Percentiles rank a stretch among this genome's conserved stretches.
These are phyloP conservation scores for Astropecten irregularis DNA, from an alignment of 53 echinoderm and acorn worm species.

Conservation along the genomic window DNA sequence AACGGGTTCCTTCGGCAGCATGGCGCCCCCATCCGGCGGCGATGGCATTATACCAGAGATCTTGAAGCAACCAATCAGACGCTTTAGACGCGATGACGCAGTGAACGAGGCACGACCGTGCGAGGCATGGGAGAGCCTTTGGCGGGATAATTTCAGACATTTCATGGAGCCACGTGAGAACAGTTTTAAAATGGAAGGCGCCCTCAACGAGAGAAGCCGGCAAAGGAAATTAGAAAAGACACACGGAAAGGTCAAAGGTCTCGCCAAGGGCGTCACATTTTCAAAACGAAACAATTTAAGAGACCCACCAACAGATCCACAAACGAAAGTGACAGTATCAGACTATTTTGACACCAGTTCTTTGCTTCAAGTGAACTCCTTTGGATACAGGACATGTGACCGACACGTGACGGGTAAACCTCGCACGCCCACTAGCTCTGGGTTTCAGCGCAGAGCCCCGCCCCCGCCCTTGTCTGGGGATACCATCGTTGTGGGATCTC, in stretches of 20 bases:
- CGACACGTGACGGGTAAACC: conserved; percentile 1
- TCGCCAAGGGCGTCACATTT: not conserved
- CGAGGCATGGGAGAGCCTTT: conserved; percentile 11
- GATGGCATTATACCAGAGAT: not conserved
- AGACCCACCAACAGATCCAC: too few relatives aligned
- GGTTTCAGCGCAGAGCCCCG: conserved; percentile 18
- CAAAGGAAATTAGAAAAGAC: not conserved
- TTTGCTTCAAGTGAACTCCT: not conserved
- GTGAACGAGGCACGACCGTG: not conserved
- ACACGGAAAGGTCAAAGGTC: not conserved
- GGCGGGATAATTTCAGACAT: not conserved
- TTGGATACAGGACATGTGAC: not conserved
- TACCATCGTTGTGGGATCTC: conserved; percentile 23
- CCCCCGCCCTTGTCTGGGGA: conserved; percentile 30
- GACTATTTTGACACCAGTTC: conserved; percentile 5
- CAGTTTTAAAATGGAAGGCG: not conserved
- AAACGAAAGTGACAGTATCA: too few relatives aligned
- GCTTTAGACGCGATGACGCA: conserved; percentile 2
- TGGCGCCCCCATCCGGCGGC: not conserved
- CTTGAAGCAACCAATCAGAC: conserved; percentile 4
- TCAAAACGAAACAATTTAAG: not conserved
- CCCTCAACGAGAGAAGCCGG: not conserved
- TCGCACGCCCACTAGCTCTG: conserved; percentile 2
- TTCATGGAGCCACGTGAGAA: not conserved
- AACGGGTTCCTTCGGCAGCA: not conserved